Base-by-base conservation (phyloP, 2,113 vertebrate species). In the Megaleporinus macrocephalus region DNA sequence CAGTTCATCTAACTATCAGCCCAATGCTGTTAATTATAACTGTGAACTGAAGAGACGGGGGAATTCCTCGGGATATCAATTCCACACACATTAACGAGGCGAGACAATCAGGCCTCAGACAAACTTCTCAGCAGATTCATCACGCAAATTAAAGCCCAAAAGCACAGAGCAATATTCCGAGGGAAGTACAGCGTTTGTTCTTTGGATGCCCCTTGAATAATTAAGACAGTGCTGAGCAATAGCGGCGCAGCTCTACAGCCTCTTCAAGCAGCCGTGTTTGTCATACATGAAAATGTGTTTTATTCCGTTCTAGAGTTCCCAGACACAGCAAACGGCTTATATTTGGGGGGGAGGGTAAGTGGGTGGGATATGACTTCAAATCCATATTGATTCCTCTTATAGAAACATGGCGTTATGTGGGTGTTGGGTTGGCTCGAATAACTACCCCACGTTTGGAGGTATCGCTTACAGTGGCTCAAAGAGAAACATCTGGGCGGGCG, bases 401-500 rank as follows among this genome's bases (percentile, higher is more conserved):
- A 90, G 88, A 90, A 90, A 91, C 90, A 87, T 90, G 84, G 87
- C 92, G 90, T 90, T 89, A 87, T 86, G 92, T 90, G 89, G 91
- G 91, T 92, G 91, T 92, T 88, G 93, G 93, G 87, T 73, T 78
- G 88, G 76, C 81, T 24, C 90, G 92, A 93, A 93, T 92, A 94
- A 91, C 89, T 87, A 91, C 90, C 90, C 92, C 86, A 86, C 76
- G 86, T 92, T 86, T 83, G 76, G 89, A 89, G 89, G 91, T 93
- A 93, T 94, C 92, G 82, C 90, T 93, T 93, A 91, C 93, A 93
- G 90, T 90, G 91, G 88, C 92, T 92, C 87, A 92, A 92, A 93
- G 85, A 92, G 92, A 93, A 95, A 94, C 92, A 94, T 95, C 93
- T 95, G 94, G 92, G 89, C 87, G 89, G 91, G 93, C 85, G 84